Evolutionary conservation across 1,140 invertebrate genomes (phyloP), one percentile per base, ranked within the genome.

Genomic region (Chironomus striatipennis): DNA sequence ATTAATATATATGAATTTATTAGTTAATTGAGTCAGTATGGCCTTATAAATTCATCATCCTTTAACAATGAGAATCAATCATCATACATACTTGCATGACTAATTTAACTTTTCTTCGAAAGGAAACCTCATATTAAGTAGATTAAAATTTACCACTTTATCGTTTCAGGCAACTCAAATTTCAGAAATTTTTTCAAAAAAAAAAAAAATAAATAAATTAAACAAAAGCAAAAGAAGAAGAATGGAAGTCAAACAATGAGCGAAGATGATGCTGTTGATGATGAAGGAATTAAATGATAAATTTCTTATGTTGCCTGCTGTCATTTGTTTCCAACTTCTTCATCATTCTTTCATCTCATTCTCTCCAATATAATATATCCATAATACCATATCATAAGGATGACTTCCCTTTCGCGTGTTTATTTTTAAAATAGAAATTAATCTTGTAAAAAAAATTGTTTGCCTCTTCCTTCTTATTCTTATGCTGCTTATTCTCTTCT

Each of bases 341-440:
- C 42, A 43, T 43, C 42, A 43, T 47, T 15, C 43, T n/a, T 15
- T 34, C 24, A 34, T 34, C 24, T 34, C 24, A 34, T 34, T 34
- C 24, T 2, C 24, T 34, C 24, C 5, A 2, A 34, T 34, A 34
- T 5, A 34, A 34, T 34, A 34, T 5, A 34, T 2, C 24, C 24
- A 34, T 34, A 34, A 34, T 34, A 34, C 24, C 24, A 34, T 34
- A 34, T 34, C 24, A 57, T 12, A n/a, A 57, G 12, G 47, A 57
- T 15, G 9, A 15, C 47, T 15, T 57, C 47, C 47, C 47, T 57
- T 57, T 57, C 47, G 47, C 47, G 47, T 57, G 47, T 57, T 57
- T 57, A 57, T 57, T 57, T 57, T 57, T 57, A 57, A 57, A 57
- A 57, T 57, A 57, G 47, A 57, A 57, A 57, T 57, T 57, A 57